Conservation (phyloP, 2,888 invertebrate genomes). For the Mesodorylaimus sp. region DNA sequence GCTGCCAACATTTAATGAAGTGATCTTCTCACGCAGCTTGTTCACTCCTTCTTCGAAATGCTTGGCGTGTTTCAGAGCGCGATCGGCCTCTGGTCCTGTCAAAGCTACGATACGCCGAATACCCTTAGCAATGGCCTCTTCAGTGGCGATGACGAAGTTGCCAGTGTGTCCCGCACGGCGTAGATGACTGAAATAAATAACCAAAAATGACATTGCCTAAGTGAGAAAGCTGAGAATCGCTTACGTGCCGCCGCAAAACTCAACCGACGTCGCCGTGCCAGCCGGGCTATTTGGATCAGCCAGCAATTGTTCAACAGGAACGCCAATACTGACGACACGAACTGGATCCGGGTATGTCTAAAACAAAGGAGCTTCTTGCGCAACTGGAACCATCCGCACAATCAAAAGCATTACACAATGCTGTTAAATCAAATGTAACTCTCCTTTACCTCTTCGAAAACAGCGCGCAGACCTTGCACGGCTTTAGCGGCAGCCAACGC, state of each 20-base stretch:
- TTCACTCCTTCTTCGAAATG: slow-evolving; percentile 17
- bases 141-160: slow-evolving; percentile 80
- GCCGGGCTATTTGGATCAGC: slow-evolving; percentile 59
- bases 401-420: neutral
- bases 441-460: slow-evolving; percentile 63
- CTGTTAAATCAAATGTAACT: slow-evolving; percentile 1
- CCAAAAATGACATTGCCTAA: too few relatives aligned
- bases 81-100: slow-evolving; percentile 47
- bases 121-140: slow-evolving; percentile 98
- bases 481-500: slow-evolving; percentile 65
- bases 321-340: slow-evolving; percentile 69
- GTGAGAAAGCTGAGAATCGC: slow-evolving; percentile 22
- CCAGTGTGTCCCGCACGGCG: slow-evolving; percentile 77
- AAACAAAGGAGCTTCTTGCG: slow-evolving; percentile 10
- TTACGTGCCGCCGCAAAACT: slow-evolving; percentile 95
- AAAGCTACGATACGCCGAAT: slow-evolving; percentile 86
- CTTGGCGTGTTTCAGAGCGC: slow-evolving; percentile 21
- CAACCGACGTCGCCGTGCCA: slow-evolving; percentile 72
- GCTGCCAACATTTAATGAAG: slow-evolving; percentile 2
- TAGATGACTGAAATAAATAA: slow-evolving; percentile 46
- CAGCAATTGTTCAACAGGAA: slow-evolving; percentile 71
- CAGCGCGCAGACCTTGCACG: slow-evolving; percentile 76
- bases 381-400: neutral
- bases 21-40: neutral
- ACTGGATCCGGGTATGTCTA: slow-evolving; percentile 81